Evolutionary conservation across 1,140 invertebrate genomes (phyloP), one percentile per base, ranked within the genome.

Genomic region (Drosophila navojoa): DNA sequence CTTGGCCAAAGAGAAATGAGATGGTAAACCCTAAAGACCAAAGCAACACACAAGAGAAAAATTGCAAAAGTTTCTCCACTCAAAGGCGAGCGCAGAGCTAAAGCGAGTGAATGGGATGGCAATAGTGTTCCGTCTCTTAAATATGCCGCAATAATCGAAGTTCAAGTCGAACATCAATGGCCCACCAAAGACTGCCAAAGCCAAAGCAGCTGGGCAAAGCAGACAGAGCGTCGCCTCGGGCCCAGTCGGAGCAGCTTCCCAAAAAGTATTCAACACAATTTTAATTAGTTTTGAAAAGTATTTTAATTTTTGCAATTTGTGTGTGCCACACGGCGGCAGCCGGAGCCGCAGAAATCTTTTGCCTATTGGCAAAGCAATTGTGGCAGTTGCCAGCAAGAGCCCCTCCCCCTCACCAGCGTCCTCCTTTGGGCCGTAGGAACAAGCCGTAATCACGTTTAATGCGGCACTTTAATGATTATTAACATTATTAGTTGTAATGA

Each of bases 291-390:
- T 85, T 76, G 47, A 77, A 85, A 85, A 85, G 81, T 85, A 85
- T 85, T 85, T 85, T 85, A 85, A 85, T 85, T 85, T 85, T 85
- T 85, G 81, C 81, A 85, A 85, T 85, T 85, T 85, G 81, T 85
- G 81, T 84, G 80, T 73, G 73, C 66, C 70, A 67, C 69, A 64
- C 61, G 74, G 73, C 66, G 58, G 44, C 42, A 29, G 52, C 50
- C 62, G 15, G 29, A 58, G 44, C 45, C 45, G 5, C 35, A 59
- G 47, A 70, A 81, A 71, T 77, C 70, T 81, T 61, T 54, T 47
- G 67, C 49, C 42, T 35, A 59, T 29, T 59, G 57, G 25, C 42
- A 47, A 52, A 61, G 29, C 62, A 59, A 50, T 62, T 76, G 50
- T 58, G 29, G n/a, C 15, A 32, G 22, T 5, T 52, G n/a, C n/a